Base-by-base conservation (phyloP, 2,888 invertebrate genomes). In the Yponomeuta evonymella region DNA sequence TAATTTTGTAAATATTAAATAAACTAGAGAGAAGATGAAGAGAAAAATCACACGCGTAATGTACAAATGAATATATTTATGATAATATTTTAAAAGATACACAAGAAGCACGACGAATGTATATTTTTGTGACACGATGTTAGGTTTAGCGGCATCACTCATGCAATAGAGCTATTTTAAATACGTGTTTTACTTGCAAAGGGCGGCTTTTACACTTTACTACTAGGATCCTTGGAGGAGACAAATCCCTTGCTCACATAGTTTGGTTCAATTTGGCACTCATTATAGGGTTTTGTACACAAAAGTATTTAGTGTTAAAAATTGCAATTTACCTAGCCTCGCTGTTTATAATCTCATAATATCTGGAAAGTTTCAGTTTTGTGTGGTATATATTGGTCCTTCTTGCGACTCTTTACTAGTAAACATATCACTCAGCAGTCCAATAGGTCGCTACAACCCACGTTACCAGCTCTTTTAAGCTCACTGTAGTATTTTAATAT, bases 41-140 rank as follows among this genome's bases (percentile, higher is more conserved):
- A n/a, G 48, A 10, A 58, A 70, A 76, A 88, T 86, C 84, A 85
- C 85, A 86, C 74, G 81, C 85, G 83, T 85, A 86, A 89, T 90
- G 90, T 91, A 90, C 90, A 90, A 90, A 91, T 86, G 77, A 85
- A 85, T 85, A 88, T 88, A 89, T 87, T 87, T 88, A 87, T 87
- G 79, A 84, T 83, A 86, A 79, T 69, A 67, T 71, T 71, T 71
- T 36, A 83, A 83, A 79, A 84, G 51, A 84, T 85, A 85, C 86
- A 81, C 51, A 29, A 69, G 33, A 48, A 85, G 82, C 81, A 77
- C 77, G 86, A 85, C 83, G 86, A 85, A 86, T 82, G 80, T 85
- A 86, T 90, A 89, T 89, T 91, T 87, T 91, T 89, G 89, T 89
- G 91, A 90, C 90, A 89, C 88, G 90, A 83, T 90, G 89, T 89